Evolutionary conservation across 2,797 vertebrate species (phyloP).

Genomic region (Mastacembelus armatus): DNA sequence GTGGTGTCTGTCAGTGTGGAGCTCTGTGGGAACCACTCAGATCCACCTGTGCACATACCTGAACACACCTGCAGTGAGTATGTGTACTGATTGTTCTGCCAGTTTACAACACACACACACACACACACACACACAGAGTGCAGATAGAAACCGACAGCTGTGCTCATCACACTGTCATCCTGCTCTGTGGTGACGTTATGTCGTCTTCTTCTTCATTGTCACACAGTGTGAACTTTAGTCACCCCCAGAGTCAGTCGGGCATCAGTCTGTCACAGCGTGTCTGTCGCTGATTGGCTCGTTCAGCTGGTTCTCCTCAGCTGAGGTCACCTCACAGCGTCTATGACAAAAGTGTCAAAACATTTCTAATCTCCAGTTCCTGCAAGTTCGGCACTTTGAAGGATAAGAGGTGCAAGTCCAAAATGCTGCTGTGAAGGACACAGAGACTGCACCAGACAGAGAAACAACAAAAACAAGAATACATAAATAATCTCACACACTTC

Average conservation of each 20-base stretch:
- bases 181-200: conserved; percentile 8
- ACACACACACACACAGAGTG: not conserved
- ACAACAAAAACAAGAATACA: no score
- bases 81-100: not conserved
- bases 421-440: no score
- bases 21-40: not conserved
- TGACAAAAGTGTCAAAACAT: not conserved
- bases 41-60: no score
- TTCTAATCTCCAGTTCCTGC: no score
- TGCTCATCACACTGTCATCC: conserved; percentile 19
- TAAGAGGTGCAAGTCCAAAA: no score
- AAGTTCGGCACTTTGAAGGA: no score
- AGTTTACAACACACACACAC: conserved; percentile 2
- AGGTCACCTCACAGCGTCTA: not conserved
- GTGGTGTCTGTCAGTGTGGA: no score
- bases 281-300: no score
- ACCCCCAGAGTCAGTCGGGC: conserved; percentile 12
- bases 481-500: no score
- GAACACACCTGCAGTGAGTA: conserved; percentile 20
- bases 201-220: conserved; percentile 8
- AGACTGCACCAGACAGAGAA: no score
- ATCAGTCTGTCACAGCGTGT: not conserved
- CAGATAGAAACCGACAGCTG: conserved; percentile 2
- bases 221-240: conserved; percentile 12
- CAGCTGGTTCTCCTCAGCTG: not conserved